Evolutionary conservation across 2,888 invertebrate genomes (phyloP).

Genomic region (Agrotis exclamationis): DNA sequence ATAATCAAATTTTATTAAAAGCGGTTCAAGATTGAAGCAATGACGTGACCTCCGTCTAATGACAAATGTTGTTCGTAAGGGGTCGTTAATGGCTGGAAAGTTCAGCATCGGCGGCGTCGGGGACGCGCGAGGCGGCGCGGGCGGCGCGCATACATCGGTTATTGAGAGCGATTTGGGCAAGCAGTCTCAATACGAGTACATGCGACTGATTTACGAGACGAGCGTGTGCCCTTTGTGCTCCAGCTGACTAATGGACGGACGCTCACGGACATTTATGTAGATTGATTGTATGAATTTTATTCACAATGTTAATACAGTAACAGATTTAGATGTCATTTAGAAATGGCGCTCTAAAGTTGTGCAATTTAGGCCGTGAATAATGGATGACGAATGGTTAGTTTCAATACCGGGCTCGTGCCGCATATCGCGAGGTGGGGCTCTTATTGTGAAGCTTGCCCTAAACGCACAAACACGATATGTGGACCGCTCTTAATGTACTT

Average conservation of each 20-base stretch:
- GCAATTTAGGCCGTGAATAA: constrained; percentile 91
- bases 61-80: constrained; percentile 83
- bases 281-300: constrained; percentile 92
- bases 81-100: constrained; percentile 88
- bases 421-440: constrained; percentile 80
- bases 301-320: constrained; percentile 91
- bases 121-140: constrained; percentile 67
- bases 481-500: constrained; percentile 57
- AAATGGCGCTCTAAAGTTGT: constrained; percentile 91
- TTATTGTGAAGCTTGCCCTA: constrained; percentile 77
- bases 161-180: constrained; percentile 90
- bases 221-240: constrained; percentile 91
- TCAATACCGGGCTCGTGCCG: constrained; percentile 84
- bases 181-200: constrained; percentile 87
- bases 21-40: constrained; percentile 52
- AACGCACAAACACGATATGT: constrained; percentile 70
- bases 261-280: constrained; percentile 91
- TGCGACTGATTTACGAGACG: constrained; percentile 90
- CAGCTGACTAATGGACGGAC: constrained; percentile 90
- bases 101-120: constrained; percentile 69
- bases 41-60: constrained; percentile 77
- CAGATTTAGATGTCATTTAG: constrained; percentile 92
- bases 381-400: constrained; percentile 89
- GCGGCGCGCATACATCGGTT: constrained; percentile 76
- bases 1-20: constrained; percentile 45